A percentile compares a stretch with the other conserved stretches of the same genome.
Conservation (phyloP, 2,888 invertebrate genomes). For the Archips xylosteana region DNA sequence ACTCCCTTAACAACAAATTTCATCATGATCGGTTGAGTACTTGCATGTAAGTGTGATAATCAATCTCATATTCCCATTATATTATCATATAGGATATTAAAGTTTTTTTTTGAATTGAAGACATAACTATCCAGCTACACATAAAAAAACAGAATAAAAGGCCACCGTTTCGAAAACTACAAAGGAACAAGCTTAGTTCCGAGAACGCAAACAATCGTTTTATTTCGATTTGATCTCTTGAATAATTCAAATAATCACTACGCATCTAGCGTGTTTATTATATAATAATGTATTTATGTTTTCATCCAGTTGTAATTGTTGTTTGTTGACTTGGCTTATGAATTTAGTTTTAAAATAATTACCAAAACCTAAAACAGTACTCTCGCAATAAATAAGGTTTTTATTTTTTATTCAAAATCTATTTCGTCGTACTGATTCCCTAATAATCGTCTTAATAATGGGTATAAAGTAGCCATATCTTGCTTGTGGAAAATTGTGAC, state of each 20-base stretch:
- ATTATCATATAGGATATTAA: background rate
- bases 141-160: constrained; percentile 18
- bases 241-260: constrained; percentile 79
- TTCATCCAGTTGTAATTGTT: background rate
- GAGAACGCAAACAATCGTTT: constrained; percentile 72
- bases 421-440: no score
- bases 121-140: background rate
- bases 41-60: no score
- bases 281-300: constrained; percentile 54
- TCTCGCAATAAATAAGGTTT: no score
- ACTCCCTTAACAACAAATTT: no score
- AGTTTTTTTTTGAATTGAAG: background rate
- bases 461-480: no score
- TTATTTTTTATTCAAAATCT: no score
- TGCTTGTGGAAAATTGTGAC: no score
- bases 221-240: constrained; percentile 74
- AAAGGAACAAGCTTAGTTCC: constrained; percentile 65
- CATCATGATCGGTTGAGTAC: no score
- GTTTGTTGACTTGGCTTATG: background rate
- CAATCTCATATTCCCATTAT: no score
- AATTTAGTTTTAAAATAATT: background rate
- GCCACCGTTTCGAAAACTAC: constrained; percentile 42
- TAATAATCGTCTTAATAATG: no score
- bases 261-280: constrained; percentile 59
- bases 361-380: background rate